Base-by-base conservation (phyloP, 92 coral and sea anemone species). In the Actinernus sp. region DNA sequence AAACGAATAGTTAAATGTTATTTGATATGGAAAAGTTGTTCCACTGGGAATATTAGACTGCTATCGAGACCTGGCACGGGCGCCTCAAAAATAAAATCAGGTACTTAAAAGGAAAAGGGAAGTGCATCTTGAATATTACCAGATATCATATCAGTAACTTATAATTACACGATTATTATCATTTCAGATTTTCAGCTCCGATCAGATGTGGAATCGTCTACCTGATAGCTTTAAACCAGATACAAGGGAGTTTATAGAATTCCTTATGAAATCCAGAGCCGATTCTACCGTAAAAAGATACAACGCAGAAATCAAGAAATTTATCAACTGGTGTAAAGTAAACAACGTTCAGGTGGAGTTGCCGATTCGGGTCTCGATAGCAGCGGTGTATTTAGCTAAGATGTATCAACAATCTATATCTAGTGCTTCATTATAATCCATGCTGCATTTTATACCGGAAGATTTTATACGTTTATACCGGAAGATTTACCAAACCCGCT, bases 231-330 rank as follows among this genome's bases (percentile, higher is more conserved):
- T 6, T 6, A 40, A 73, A 11, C 53, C 13, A 61, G 59, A 58
- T 38, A 31, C 37, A 25, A 66, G 22, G 28, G 49, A 66, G 23
- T 12, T 66, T n/a, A 21, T 51, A n/a, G 22, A 33, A 16, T n/a
- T 19, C 14, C 48, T 51, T 25, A 26, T 78, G 39, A 60, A 31
- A 41, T 78, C 78, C 25, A 66, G 57, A 56, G 85, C 85, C 12
- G 60, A 57, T 17, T 67, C 78, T 19, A 78, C 85, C 14, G 61
- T 25, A 19, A 46, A 58, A 11, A 54, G 63, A 44, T 67, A 78
- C 30, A n/a, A n/a, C 9, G 26, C 20, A 27, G 76, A 76, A n/a
- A 57, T 67, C 49, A 17, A 32, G 46, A 66, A 54, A 26, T 74
- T 76, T 49, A 0, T 55, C 13, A 28, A 23, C 18, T 66, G 84